These are phyloP conservation scores for Tetrapedia diversipes DNA, from an alignment of 2,888 invertebrate species.

Conservation along the genomic window DNA sequence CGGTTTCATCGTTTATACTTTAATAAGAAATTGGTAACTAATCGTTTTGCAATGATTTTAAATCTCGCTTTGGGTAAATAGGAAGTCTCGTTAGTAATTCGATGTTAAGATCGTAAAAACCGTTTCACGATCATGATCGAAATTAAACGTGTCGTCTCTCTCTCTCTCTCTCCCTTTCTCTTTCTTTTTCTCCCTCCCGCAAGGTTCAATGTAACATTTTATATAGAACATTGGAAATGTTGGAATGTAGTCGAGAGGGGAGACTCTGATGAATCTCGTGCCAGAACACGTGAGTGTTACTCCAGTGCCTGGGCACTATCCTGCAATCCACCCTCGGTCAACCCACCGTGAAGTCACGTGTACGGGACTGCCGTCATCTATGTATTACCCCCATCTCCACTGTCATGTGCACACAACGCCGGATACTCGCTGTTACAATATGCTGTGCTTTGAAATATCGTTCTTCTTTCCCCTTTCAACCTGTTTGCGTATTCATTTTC, in stretches of 20 bases:
- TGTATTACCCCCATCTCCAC: constrained; percentile 59
- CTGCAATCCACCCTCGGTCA: constrained; percentile 49
- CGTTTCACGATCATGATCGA: no score
- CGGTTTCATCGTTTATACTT: background rate
- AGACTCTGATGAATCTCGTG: constrained; percentile 63
- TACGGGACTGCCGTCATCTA: constrained; percentile 67
- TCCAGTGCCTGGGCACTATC: constrained; percentile 42
- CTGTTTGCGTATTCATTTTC: background rate
- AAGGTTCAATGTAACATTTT: constrained; percentile 16
- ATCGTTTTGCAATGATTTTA: constrained; percentile 10
- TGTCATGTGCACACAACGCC: constrained; percentile 70
- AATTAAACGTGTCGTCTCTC: constrained; percentile 16
- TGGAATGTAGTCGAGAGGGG: constrained; percentile 39
- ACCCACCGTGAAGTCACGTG: constrained; percentile 69
- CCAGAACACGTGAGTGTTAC: constrained; percentile 72
- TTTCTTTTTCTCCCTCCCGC: no score
- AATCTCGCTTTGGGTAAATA: no score
- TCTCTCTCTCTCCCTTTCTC: no score
- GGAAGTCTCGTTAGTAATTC: background rate
- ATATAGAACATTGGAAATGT: constrained; percentile 5
- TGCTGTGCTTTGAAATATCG: constrained; percentile 39
- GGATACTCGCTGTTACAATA: constrained; percentile 43
- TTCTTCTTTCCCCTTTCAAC: constrained; percentile 19
- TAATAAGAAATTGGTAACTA: no score
- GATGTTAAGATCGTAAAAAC: no score